These are phyloP conservation scores for Drosophila guanche DNA, from an alignment of 1,140 invertebrate genomes.

Conservation along the genomic window DNA sequence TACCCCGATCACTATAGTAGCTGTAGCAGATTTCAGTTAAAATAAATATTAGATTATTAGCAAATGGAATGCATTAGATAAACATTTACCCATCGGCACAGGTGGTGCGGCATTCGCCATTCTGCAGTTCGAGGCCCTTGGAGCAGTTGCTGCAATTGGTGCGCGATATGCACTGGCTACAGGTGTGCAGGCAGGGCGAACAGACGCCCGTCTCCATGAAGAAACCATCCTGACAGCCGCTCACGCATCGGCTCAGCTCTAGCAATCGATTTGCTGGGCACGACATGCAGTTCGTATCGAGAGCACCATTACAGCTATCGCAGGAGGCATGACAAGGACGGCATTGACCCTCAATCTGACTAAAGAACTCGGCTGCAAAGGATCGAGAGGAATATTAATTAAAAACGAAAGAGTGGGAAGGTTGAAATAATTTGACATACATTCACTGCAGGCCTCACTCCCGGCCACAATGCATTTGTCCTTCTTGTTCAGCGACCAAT, in stretches of 20 bases:
- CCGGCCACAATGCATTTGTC: slow-evolving; percentile 88
- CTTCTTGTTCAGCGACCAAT: slow-evolving; percentile 90
- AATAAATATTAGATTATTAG: not conserved
- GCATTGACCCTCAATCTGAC: slow-evolving; percentile 86
- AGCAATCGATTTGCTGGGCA: slow-evolving; percentile 89
- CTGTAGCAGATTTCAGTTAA: slow-evolving; percentile 80
- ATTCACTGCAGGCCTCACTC: slow-evolving; percentile 87
- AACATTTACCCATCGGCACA: slow-evolving; percentile 87
- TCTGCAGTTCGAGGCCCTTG: slow-evolving; percentile 89
- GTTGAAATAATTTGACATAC: slow-evolving; percentile 72
- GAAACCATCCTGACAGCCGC: slow-evolving; percentile 89
- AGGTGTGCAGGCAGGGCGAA: slow-evolving; percentile 90
- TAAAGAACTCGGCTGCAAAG: slow-evolving; percentile 88
- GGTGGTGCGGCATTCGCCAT: slow-evolving; percentile 90
- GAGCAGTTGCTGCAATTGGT: slow-evolving; percentile 91
- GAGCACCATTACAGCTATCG: slow-evolving; percentile 91
- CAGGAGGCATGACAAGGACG: slow-evolving; percentile 90
- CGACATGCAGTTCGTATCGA: slow-evolving; percentile 90
- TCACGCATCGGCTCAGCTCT: slow-evolving; percentile 88
- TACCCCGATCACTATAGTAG: slow-evolving; percentile 92
- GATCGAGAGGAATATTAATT: not conserved
- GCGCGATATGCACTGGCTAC: slow-evolving; percentile 89
- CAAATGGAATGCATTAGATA: not conserved
- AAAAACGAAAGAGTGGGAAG: not conserved
- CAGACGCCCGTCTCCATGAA: slow-evolving; percentile 89